Base-by-base conservation (phyloP, 2,888 invertebrate species). In the Cryptus armator region DNA sequence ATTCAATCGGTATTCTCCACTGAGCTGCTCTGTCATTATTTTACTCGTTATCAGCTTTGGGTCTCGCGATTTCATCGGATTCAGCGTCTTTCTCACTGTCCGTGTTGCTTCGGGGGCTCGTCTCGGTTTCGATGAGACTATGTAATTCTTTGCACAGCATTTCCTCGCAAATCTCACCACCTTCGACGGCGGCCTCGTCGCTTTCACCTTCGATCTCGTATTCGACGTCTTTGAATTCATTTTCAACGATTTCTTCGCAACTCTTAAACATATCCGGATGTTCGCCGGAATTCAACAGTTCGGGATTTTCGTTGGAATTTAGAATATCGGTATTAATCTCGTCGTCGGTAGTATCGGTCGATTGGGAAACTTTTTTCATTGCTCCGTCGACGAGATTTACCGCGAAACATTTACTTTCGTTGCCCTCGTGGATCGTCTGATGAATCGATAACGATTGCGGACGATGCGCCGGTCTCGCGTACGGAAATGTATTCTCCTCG, bases 401-500 rank as follows among this genome's bases (percentile, higher is more conserved):
- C 0, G 90, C 89, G 19, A 90, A 91, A 74, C 89, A 90, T 72
- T 92, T 93, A 68, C 88, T 91, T 71, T 93, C 92, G 75, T 87
- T 90, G 56, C 90, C 91, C 83, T 93, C 93, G 59, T 92, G 93
- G 83, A 93, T 92, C 0, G 93, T 93, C 83, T 92, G 93, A 83
- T 92, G 92, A 86, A 93, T 93, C 0, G 93, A 89, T 24, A 93
- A 79, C 7, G 92, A 92, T 81, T 93, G 93, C 19, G 93, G 93
- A 86, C 93, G 89, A 77, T 89, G 89, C 3, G 85, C 85, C 6
- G 93, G 89, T 75, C 91, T 89, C 0, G 87, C 88, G 51, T 93
- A 95, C 0, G 95, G 95, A 88, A 95, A 95, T 76, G 93, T 94
- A 74, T 93, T 93, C 75, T 92, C 93, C 77, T 93, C 93, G 0